Evolutionary conservation across 92 coral and sea anemone genomes (phyloP), one percentile per base, ranked within the genome.

Genomic region (Meandrina meandrites): DNA sequence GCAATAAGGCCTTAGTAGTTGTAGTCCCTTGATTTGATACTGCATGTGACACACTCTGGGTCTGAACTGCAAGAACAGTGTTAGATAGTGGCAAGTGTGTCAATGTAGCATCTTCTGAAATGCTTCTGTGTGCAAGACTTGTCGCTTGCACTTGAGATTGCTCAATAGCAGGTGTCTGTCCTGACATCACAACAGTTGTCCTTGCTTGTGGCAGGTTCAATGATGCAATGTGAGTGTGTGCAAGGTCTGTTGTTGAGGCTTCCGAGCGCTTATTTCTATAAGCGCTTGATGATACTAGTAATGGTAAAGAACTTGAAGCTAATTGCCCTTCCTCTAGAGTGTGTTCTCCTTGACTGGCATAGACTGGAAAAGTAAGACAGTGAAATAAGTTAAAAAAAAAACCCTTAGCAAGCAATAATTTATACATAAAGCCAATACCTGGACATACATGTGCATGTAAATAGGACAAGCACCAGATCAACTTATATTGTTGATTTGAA

Each of bases 271-370:
- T 7, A n/a, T n/a, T n/a, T n/a, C n/a, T n/a, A n/a, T n/a, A n/a
- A n/a, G n/a, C 13, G n/a, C 45, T 11, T 73, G 87, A 14, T 4
- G 66, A 53, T 9, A 34, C 51, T 22, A 69, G 28, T 21, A 16
- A 73, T 57, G 24, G 0, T 11, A 72, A 16, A 21, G 34, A 18
- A n/a, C 78, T 35, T 21, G 79, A 53, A 31, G 30, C 19, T 35
- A 66, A 1, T 5, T 21, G 36, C 14, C 34, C 18, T 16, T 60
- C 66, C 34, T 73, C 50, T 8, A 7, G 11, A 21, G 72, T 9
- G 22, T 69, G 86, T 50, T 40, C 72, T 40, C 75, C 87, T 45
- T 56, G 87, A 31, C 50, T 68, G 3, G 80, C 80, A 54, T 4
- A 73, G 45, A 58, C 87, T 73, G 40, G 74, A 73, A 56, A 27